Base-by-base conservation (phyloP, 2,797 vertebrate genomes). In the Microctenopoma steveboyesi region DNA sequence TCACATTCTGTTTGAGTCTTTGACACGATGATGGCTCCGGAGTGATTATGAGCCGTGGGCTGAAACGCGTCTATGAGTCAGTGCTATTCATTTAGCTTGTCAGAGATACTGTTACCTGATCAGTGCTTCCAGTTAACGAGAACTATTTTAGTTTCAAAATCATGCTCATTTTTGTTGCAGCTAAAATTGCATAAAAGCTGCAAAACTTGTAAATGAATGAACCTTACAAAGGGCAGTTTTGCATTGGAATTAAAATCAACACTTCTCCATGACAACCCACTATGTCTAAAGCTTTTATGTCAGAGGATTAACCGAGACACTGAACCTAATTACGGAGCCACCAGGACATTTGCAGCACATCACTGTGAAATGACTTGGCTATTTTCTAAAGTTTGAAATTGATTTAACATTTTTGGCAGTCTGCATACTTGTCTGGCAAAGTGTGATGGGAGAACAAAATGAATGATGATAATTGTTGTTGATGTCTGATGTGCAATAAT, bases 371-470 rank as follows among this genome's bases (percentile, higher is more conserved):
- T 10, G 25, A 82, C 58, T 76, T 69, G 62, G 72, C 54, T 64
- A 68, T 47, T 39, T n/a, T 50, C 35, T 54, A 40, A 82, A 55
- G 51, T 76, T 53, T 77, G 45, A 72, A 81, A 72, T 45, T 59
- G 28, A n/a, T 28, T 62, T 70, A 82, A 72, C 47, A 74, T 62
- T 56, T 33, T 69, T 69, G 68, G 65, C 74, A 74, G 78, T 18
- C 46, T n/a, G 22, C 49, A 7, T 57, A 55, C 16, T 52, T 64
- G 18, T 66, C 76, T 60, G 51, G 61, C 39, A 76, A 86, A 81
- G 58, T 58, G 62, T 79, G 72, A 80, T 74, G 71, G 80, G 42
- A 80, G 46, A 69, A 37, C 62, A 78, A 76, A 82, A 79, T 55
- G 0, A 76, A 59, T 77, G 68, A 82, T 76, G 68, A 72, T 79